phyloP scores from a whole-genome alignment of 2,888 invertebrate species.

The Ernsta delagoae region DNA sequence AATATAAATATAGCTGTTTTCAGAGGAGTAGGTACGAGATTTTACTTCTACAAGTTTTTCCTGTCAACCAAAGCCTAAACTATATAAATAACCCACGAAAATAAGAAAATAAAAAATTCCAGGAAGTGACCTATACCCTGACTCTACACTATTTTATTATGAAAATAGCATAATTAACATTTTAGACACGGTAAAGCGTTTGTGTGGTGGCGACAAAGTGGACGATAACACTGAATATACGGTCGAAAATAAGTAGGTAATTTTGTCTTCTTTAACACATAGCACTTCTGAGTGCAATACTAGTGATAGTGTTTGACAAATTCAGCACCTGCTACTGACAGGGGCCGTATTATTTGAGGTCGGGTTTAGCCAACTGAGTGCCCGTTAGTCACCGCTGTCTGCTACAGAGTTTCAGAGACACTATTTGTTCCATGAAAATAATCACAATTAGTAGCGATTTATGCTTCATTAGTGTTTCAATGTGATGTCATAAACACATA shows the following conservation, averaged over 20 bases:
- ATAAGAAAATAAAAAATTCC: no score
- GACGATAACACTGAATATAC: not conserved
- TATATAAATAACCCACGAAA: no score
- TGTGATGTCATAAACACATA: not conserved
- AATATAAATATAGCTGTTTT: no score
- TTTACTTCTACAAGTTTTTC: no score
- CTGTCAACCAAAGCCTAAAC: no score
- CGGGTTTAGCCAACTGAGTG: conserved; percentile 54
- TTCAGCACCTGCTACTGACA: conserved; percentile 31
- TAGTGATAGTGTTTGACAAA: conserved; percentile 26
- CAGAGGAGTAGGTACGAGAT: no score
- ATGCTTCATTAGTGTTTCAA: conserved; percentile 21
- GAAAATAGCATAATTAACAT: no score
- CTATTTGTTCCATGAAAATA: conserved; percentile 31
- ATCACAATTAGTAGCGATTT: conserved; percentile 26
- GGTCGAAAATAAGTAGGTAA: not conserved
- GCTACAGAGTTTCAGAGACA: conserved; percentile 27
- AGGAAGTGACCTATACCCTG: no score
- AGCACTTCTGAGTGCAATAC: not conserved
- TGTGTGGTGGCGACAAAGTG: no score
- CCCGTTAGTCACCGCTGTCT: conserved; percentile 51
- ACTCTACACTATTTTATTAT: no score
- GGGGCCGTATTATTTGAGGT: conserved; percentile 35
- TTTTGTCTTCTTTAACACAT: not conserved
- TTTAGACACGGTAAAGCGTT: no score